Evolutionary conservation across 2,797 vertebrate species (phyloP).

Genomic region (Antrozous pallidus): DNA sequence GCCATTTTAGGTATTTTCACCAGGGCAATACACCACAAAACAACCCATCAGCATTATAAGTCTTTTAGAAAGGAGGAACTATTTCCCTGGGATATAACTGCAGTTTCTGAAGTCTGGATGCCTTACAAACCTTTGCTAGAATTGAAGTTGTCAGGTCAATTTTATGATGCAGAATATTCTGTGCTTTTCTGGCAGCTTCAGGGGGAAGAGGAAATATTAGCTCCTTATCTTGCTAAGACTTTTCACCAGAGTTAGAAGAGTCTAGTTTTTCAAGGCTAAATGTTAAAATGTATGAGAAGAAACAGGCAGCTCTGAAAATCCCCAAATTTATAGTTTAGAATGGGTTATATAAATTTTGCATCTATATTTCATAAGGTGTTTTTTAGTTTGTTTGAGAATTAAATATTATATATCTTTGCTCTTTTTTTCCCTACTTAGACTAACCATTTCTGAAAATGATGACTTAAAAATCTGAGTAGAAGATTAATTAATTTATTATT

Average conservation of each 20-base stretch:
- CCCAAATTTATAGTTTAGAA: neutral
- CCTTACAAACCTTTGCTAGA: conserved; percentile 14
- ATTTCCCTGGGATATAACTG: neutral
- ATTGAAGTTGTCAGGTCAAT: neutral
- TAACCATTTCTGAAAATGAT: conserved; percentile 2
- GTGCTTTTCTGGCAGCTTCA: conserved; percentile 15
- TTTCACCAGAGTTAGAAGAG: neutral
- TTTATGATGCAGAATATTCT: conserved; percentile 21
- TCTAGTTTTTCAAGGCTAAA: conserved; percentile 23
- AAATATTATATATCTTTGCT: neutral
- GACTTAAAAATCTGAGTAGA: neutral
- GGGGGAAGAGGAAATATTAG: neutral
- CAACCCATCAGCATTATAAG: neutral
- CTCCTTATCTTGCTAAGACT: neutral
- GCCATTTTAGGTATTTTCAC: conserved; percentile 40
- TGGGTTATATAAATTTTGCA: neutral
- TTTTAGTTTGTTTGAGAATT: conserved; percentile 28
- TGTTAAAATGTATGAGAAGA: neutral
- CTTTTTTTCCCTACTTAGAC: neutral
- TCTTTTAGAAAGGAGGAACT: neutral
- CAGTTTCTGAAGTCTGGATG: neutral
- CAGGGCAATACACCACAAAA: neutral
- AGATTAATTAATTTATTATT: neutral
- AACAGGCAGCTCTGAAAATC: neutral
- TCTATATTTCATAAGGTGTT: neutral